These are phyloP conservation scores for Eulemur mongoz DNA, from an alignment of 2,797 vertebrate species.

Conservation along the genomic window DNA sequence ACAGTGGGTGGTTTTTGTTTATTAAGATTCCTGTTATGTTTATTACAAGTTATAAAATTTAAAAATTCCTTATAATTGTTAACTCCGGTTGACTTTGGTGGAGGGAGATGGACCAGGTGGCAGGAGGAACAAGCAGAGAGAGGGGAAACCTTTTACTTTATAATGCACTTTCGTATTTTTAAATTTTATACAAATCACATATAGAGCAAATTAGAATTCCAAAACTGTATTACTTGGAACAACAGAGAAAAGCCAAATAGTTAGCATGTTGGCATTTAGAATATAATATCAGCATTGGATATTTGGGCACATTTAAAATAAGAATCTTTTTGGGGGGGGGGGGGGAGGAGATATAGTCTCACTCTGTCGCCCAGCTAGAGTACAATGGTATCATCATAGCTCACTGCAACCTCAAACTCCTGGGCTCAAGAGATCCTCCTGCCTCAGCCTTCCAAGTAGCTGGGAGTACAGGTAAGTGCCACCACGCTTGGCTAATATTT, in stretches of 20 bases:
- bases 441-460: not conserved
- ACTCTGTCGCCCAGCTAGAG: not conserved
- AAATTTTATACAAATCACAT: not conserved
- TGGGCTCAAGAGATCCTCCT: not conserved
- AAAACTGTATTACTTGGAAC: not conserved
- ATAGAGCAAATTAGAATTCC: slow-evolving; percentile 41
- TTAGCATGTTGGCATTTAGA: not conserved
- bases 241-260: slow-evolving; percentile 13
- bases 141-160: not conserved
- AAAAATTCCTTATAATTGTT: slow-evolving; percentile 25
- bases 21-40: slow-evolving; percentile 29
- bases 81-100: not conserved
- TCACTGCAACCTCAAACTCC: not conserved
- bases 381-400: not conserved
- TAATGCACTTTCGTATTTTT: not conserved
- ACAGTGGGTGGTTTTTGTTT: not conserved
- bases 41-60: slow-evolving; percentile 5
- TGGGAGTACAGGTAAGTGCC: not conserved
- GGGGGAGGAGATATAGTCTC: not conserved
- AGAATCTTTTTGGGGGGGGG: not conserved
- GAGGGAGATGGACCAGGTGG: not conserved
- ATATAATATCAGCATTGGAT: not conserved
- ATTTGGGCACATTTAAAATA: not conserved
- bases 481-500: not conserved
- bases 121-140: not conserved